phyloP scores from a whole-genome alignment of 2,888 invertebrate genomes.

The Pyralis farinalis region DNA sequence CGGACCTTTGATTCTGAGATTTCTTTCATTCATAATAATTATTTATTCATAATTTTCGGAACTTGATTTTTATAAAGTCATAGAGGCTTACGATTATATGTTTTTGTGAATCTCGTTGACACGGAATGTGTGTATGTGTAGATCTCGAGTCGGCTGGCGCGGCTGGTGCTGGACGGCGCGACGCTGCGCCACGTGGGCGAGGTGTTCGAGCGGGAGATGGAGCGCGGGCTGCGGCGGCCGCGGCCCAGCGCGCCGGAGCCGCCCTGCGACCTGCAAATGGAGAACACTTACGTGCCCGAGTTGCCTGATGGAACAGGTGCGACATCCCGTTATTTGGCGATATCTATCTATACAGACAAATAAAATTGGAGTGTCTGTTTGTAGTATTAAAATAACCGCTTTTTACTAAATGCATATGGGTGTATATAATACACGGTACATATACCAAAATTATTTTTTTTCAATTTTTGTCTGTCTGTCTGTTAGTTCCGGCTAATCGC shows the following conservation, averaged over 20 bases:
- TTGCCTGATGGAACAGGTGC: slow-evolving; percentile 85
- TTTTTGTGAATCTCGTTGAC: background rate
- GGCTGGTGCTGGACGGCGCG: slow-evolving; percentile 47
- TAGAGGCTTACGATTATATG: background rate
- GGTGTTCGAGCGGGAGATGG: slow-evolving; percentile 83
- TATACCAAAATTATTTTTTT: too few relatives aligned
- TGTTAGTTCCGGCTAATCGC: too few relatives aligned
- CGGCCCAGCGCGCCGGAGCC: slow-evolving; percentile 80
- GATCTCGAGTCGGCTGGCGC: slow-evolving; percentile 44
- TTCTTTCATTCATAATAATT: too few relatives aligned
- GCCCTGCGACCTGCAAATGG: slow-evolving; percentile 87
- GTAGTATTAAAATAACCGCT: too few relatives aligned
- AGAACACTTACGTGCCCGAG: slow-evolving; percentile 88
- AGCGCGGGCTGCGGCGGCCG: slow-evolving; percentile 76
- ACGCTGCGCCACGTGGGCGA: slow-evolving; percentile 72
- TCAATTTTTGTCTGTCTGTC: too few relatives aligned
- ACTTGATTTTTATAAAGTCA: background rate
- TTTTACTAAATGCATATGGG: too few relatives aligned
- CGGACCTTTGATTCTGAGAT: too few relatives aligned
- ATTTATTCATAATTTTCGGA: too few relatives aligned
- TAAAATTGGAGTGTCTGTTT: too few relatives aligned
- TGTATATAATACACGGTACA: too few relatives aligned
- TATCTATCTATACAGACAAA: too few relatives aligned
- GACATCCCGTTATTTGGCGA: too few relatives aligned
- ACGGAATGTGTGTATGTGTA: slow-evolving; percentile 20